phyloP scores from a whole-genome alignment of 2,113 vertebrate species.

The Epinephelus fuscoguttatus region DNA sequence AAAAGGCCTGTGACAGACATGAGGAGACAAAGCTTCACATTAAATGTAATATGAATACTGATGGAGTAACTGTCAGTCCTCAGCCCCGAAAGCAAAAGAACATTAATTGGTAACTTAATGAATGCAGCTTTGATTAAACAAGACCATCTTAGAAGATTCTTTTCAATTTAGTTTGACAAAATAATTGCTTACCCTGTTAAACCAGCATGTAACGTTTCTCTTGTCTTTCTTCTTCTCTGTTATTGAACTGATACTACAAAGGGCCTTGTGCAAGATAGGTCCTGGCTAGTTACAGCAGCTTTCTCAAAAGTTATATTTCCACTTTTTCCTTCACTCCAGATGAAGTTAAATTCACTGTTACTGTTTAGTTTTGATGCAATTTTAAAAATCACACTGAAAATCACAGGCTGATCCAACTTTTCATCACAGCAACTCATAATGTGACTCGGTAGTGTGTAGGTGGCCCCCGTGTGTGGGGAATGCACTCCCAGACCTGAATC shows the following conservation, averaged over 20 bases:
- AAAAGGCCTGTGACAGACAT: conserved; percentile 86
- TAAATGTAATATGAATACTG: not conserved
- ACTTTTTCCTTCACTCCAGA: not conserved
- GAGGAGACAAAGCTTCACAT: not conserved
- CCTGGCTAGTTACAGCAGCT: not conserved
- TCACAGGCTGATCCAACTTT: too few species aligned
- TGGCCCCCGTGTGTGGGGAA: too few species aligned
- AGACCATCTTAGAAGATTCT: not conserved
- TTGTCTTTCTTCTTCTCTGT: not conserved
- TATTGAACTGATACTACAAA: not conserved
- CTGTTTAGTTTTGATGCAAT: too few species aligned
- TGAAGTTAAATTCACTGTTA: too few species aligned
- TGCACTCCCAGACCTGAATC: too few species aligned
- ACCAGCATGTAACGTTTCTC: not conserved
- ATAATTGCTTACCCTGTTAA: not conserved
- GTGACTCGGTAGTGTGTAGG: too few species aligned
- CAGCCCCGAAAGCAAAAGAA: not conserved
- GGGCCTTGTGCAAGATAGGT: not conserved
- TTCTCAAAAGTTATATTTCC: not conserved
- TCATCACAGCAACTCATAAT: too few species aligned
- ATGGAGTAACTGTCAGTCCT: not conserved
- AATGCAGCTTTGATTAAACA: not conserved
- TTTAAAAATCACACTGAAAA: too few species aligned
- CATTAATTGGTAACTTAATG: not conserved
- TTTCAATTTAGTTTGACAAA: not conserved